Conservation (phyloP, 2,888 invertebrate genomes). For the Emmelina monodactyla region DNA sequence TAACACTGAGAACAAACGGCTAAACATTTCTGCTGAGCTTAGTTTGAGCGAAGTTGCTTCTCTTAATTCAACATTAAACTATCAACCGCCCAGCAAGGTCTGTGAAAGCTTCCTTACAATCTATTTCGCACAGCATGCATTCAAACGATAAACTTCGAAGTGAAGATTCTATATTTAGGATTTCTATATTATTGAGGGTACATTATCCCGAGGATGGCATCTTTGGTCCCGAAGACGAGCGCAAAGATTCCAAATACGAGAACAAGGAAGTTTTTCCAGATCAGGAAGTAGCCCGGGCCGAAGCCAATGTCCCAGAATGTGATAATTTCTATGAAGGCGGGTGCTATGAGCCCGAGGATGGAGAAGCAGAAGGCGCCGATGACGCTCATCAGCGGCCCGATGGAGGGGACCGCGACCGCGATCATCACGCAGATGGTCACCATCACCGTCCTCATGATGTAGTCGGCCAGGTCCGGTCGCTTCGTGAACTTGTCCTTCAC, state of each 20-base stretch:
- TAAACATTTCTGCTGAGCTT: too few species aligned
- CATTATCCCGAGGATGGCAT: conserved; percentile 35
- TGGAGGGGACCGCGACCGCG: conserved; percentile 87
- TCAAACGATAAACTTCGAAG: too few species aligned
- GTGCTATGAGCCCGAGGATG: conserved; percentile 87
- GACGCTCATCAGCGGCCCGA: conserved; percentile 88
- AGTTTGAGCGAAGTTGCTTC: too few species aligned
- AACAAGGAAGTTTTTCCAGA: conserved; percentile 82
- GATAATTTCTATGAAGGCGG: conserved; percentile 83
- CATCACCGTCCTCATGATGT: conserved; percentile 73
- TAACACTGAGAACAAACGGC: too few species aligned
- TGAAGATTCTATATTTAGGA: too few species aligned
- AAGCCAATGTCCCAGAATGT: conserved; percentile 88
- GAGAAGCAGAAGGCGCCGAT: conserved; percentile 95
- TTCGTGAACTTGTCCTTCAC: conserved; percentile 78
- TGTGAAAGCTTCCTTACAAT: too few species aligned
- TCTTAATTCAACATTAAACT: too few species aligned
- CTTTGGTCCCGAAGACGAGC: conserved; percentile 76
- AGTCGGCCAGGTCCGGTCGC: conserved; percentile 75
- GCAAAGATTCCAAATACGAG: conserved; percentile 80
- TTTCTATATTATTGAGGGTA: neutral
- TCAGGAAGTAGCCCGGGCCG: conserved; percentile 74
- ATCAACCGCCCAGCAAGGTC: too few species aligned
- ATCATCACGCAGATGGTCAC: conserved; percentile 74
- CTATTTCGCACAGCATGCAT: too few species aligned